phyloP scores from a whole-genome alignment of 2,797 vertebrate genomes.

The Remorina albescens region DNA sequence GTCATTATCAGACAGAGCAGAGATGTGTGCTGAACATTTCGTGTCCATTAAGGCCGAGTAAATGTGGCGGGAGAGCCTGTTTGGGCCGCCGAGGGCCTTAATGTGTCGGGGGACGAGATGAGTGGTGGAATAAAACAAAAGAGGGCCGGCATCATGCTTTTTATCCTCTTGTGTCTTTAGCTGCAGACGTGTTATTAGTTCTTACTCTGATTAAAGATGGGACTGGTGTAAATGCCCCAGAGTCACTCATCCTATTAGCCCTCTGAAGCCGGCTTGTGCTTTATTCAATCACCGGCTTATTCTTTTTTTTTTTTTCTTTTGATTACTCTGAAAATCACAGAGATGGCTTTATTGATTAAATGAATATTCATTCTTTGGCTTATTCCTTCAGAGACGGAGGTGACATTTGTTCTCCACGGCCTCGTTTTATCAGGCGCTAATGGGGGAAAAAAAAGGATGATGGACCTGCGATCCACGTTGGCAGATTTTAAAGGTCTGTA shows the following conservation, averaged over 20 bases:
- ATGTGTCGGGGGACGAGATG: slow-evolving; percentile 67
- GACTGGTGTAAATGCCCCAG: slow-evolving; percentile 47
- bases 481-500: too few species aligned
- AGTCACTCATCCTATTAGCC: slow-evolving; percentile 63
- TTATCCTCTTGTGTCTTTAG: slow-evolving; percentile 66
- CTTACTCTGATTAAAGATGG: slow-evolving; percentile 65
- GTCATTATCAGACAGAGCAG: slow-evolving; percentile 19
- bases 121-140: slow-evolving; percentile 67
- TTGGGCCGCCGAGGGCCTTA: slow-evolving; percentile 56
- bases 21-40: slow-evolving; percentile 33
- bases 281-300: slow-evolving; percentile 28
- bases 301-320: slow-evolving; percentile 8
- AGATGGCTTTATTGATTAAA: slow-evolving; percentile 40
- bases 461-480: too few species aligned
- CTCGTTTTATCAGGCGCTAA: background rate
- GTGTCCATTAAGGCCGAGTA: slow-evolving; percentile 59
- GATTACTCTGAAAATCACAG: slow-evolving; percentile 37
- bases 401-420: background rate
- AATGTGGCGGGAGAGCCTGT: slow-evolving; percentile 64
- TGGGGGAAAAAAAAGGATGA: background rate
- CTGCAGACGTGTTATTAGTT: slow-evolving; percentile 61
- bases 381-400: background rate
- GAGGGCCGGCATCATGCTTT: slow-evolving; percentile 38
- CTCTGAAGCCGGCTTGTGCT: slow-evolving; percentile 1
- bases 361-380: slow-evolving; percentile 42